These are phyloP conservation scores for Strigamia crassipes DNA, from an alignment of 2,888 invertebrate species.

Conservation along the genomic window DNA sequence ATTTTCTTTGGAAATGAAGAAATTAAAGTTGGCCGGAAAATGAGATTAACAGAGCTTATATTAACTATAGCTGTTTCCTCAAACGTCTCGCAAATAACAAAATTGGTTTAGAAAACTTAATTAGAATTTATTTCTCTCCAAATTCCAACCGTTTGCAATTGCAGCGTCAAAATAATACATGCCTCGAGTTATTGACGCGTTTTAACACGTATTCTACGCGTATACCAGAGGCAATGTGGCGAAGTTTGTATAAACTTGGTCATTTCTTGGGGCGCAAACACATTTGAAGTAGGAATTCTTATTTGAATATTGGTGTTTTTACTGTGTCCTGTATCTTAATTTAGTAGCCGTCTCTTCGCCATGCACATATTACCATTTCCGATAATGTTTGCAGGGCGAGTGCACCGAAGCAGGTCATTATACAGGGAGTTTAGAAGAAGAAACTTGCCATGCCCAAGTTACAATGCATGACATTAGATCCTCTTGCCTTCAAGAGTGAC, in stretches of 20 bases:
- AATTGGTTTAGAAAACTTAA: neutral
- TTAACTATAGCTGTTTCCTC: neutral
- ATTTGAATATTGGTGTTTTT: constrained; percentile 40
- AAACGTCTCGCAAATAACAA: neutral
- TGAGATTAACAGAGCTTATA: constrained; percentile 2
- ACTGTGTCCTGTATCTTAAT: constrained; percentile 5
- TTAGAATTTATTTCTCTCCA: no score
- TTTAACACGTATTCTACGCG: neutral
- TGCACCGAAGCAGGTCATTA: constrained; percentile 32
- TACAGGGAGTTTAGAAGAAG: constrained; percentile 21
- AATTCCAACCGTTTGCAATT: neutral
- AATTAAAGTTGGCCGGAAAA: constrained; percentile 13
- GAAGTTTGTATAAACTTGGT: neutral
- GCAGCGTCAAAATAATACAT: no score
- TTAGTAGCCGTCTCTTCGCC: constrained; percentile 18
- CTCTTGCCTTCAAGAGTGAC: constrained; percentile 33
- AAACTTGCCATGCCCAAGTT: constrained; percentile 27
- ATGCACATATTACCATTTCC: constrained; percentile 27
- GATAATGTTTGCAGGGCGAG: constrained; percentile 40
- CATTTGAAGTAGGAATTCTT: constrained; percentile 13
- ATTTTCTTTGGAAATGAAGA: constrained; percentile 28
- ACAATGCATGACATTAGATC: constrained; percentile 42
- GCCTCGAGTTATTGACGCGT: constrained; percentile 16
- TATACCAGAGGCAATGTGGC: neutral
- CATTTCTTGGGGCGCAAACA: neutral